Conservation (phyloP, 2,888 invertebrate species). For the Unio delphinus region DNA sequence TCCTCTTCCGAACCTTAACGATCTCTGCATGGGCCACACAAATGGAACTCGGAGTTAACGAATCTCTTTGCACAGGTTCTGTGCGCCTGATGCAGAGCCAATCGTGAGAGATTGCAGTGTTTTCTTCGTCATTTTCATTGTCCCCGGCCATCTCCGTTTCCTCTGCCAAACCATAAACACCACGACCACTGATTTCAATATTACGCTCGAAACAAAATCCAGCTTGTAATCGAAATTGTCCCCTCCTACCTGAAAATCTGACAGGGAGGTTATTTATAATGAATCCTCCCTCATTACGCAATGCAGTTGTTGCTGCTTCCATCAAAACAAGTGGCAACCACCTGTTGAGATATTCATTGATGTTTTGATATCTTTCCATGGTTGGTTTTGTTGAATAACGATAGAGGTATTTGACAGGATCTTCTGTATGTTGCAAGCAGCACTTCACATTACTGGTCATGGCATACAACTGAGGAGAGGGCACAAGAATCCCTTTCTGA, state of each 20-base stretch:
- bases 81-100: conserved; percentile 17
- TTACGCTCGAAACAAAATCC: conserved; percentile 38
- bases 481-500: conserved; percentile 21
- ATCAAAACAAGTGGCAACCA: conserved; percentile 50
- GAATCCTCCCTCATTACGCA: conserved; percentile 29
- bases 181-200: conserved; percentile 33
- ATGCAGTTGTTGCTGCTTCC: conserved; percentile 45
- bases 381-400: conserved; percentile 33
- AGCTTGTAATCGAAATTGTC: conserved; percentile 29
- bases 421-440: conserved; percentile 29
- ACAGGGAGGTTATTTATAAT: conserved; percentile 38
- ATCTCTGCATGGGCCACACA: conserved; percentile 23
- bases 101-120: conserved; percentile 6
- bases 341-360: conserved; percentile 26
- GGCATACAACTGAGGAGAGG: conserved; percentile 21
- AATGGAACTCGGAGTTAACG: background rate
- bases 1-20: conserved; percentile 8
- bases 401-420: conserved; percentile 32
- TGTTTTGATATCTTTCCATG: conserved; percentile 13
- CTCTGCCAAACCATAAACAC: conserved; percentile 1
- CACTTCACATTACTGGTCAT: conserved; percentile 25
- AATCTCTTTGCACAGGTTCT: background rate
- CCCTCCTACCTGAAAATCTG: conserved; percentile 23
- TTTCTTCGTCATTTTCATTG: background rate
- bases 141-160: conserved; percentile 19